These are phyloP conservation scores for Phallusia fumigata DNA, from an alignment of 23 tunicate species.

Conservation along the genomic window DNA sequence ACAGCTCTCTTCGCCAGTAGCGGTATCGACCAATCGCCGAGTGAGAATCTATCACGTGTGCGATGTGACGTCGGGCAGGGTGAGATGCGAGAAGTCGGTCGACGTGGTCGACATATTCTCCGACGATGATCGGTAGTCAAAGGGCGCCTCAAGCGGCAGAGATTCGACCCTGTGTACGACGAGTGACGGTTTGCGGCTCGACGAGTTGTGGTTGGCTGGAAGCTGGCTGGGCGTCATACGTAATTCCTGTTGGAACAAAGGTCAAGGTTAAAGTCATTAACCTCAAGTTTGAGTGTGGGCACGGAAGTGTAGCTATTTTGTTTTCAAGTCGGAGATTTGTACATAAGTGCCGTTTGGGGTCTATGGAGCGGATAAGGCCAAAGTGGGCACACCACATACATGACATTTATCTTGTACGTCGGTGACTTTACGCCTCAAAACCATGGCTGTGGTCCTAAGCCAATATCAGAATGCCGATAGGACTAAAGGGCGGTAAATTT, in stretches of 20 bases:
- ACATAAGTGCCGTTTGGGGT: too few species aligned
- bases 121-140: conserved; percentile 11
- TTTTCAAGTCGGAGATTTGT: too few species aligned
- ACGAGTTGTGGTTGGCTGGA: background rate
- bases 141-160: background rate
- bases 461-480: background rate
- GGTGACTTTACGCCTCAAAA: background rate
- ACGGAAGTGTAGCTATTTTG: too few species aligned
- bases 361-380: background rate
- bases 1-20: too few species aligned
- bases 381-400: background rate
- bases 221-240: background rate
- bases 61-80: conserved; percentile 11
- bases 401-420: background rate
- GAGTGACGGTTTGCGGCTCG: conserved; percentile 3
- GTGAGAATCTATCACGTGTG: background rate
- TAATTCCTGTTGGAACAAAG: background rate
- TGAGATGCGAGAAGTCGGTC: conserved; percentile 12
- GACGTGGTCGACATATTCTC: conserved; percentile 28
- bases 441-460: background rate
- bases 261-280: background rate
- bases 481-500: background rate
- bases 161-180: conserved; percentile 9
- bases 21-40: background rate
- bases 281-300: too few species aligned